Evolutionary conservation across 2,888 invertebrate species (phyloP), one percentile per base, ranked within the genome.

Genomic region (Parthenolecanium corni): DNA sequence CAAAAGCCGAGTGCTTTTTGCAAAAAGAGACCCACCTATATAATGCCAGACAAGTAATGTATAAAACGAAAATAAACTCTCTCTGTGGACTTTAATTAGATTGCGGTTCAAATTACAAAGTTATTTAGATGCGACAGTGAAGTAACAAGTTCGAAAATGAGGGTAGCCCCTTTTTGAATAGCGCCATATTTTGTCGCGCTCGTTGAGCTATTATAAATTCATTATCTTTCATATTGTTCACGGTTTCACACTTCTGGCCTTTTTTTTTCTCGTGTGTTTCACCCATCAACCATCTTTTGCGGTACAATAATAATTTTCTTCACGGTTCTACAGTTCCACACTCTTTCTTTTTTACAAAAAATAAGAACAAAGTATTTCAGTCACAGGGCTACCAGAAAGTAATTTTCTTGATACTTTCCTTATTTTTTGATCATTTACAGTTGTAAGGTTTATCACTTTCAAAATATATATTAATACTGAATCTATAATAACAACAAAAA

Each of bases 71-170:
- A 58, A 58, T 58, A 58, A 58, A 58, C 58, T 51, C 46, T 47
- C 46, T 47, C 25, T 49, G 21, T 18, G 49, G 57, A 44, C 58
- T 58, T 47, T 49, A 58, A 58, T 58, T 58, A 51, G 58, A 58
- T 58, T 58, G 58, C 49, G 58, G 58, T 58, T 58, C 58, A 38
- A 58, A 58, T 58, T 58, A 58, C 58, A 47, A 49, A 58, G 58
- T 58, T 58, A 51, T 58, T 58, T 58, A 58, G 58, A 58, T 58
- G 58, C 58, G 49, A 58, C 58, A 18, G 58, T 51, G 58, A 58
- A 58, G 58, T 58, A 58, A 58, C 58, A 58, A 58, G 58, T 58
- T 31, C 9, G 31, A 36, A 58, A 31, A 21, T 24, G 49, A 57
- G 44, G 57, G 47, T 57, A 25, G 58, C 24, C 49, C 14, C 31